Percentiles rank a stretch among this genome's conserved stretches.
Evolutionary conservation across 2,888 invertebrate species (phyloP).

Genomic region (Meteorus colon): DNA sequence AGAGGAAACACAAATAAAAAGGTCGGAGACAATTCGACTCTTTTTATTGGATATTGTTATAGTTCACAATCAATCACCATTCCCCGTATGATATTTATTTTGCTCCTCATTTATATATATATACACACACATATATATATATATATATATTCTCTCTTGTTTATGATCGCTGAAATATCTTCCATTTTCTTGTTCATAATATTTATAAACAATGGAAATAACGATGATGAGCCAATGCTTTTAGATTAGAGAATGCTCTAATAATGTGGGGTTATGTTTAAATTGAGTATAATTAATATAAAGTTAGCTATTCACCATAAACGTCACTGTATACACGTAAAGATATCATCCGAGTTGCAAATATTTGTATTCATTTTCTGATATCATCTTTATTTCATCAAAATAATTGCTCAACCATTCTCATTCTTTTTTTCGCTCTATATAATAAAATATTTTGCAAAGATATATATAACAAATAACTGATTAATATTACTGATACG

Average conservation of each 20-base stretch:
- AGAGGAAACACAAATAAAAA: conserved; percentile 6
- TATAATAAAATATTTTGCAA: conserved; percentile 7
- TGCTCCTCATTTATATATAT: conserved; percentile 7
- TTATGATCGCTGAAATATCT: not conserved
- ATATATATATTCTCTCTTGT: not conserved
- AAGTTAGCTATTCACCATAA: not conserved
- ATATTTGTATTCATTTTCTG: conserved; percentile 7
- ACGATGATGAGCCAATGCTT: not conserved
- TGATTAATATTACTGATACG: not conserved
- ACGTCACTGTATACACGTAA: not conserved
- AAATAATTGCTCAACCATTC: not conserved
- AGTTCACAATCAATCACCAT: conserved; percentile 1
- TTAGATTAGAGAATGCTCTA: not conserved
- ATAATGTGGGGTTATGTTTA: not conserved
- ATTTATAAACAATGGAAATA: not conserved
- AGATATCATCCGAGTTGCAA: not conserved
- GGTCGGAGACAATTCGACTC: not conserved
- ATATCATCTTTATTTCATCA: not conserved
- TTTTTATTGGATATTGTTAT: not conserved
- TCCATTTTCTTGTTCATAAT: not conserved
- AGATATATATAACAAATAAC: not conserved
- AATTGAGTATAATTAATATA: not conserved
- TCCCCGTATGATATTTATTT: conserved; percentile 7
- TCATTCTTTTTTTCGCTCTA: not conserved
- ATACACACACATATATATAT: not conserved